Percentiles rank a stretch among this genome's conserved stretches.
phyloP scores from a whole-genome alignment of 2,113 vertebrate species.

The Rhinopithecus roxellana region DNA sequence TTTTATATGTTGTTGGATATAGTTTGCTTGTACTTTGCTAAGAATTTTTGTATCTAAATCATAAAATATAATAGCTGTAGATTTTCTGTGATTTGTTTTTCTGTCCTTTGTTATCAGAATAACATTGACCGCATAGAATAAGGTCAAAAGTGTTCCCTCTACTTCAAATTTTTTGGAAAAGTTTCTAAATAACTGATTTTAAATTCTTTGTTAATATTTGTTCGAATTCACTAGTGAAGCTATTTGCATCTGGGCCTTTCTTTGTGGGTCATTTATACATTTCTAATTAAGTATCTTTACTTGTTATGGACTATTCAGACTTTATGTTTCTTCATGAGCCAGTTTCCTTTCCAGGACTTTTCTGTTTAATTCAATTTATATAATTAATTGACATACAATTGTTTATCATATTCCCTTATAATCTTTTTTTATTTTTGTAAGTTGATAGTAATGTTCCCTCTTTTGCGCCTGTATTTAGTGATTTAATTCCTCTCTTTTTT shows the following conservation, averaged over 20 bases:
- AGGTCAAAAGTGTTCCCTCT: background rate
- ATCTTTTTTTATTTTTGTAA: background rate
- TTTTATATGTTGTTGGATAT: background rate
- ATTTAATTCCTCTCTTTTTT: background rate
- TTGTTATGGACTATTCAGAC: background rate
- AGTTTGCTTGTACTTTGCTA: background rate
- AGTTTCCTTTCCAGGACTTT: background rate
- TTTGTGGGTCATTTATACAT: background rate
- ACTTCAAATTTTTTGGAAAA: background rate
- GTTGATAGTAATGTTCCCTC: background rate
- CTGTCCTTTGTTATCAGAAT: background rate
- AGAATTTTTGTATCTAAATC: background rate
- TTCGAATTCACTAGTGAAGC: background rate
- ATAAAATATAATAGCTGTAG: background rate
- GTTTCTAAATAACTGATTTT: background rate
- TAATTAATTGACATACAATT: background rate
- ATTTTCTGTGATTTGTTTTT: background rate
- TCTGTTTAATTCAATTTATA: background rate
- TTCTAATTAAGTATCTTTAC: background rate
- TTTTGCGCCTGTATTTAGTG: background rate
- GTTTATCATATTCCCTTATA: background rate
- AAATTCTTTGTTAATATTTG: background rate
- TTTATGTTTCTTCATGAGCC: background rate
- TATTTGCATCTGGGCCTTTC: background rate
- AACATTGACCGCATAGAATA: background rate